These are phyloP conservation scores for Listrodromus nycthemerus DNA, from an alignment of 2,888 invertebrate species.

Conservation along the genomic window DNA sequence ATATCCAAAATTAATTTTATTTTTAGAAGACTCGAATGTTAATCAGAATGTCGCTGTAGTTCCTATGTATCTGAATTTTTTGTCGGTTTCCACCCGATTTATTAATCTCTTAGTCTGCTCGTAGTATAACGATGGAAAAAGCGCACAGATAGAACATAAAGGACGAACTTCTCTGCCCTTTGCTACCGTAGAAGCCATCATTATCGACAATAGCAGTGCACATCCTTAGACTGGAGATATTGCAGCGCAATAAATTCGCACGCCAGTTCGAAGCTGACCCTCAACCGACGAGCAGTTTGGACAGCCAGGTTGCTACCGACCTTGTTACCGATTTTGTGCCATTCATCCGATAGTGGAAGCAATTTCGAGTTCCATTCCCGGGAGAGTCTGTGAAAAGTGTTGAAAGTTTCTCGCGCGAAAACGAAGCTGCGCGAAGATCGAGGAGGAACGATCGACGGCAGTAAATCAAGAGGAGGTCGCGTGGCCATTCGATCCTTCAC, in stretches of 20 bases:
- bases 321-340: constrained; percentile 8
- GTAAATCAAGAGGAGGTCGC: constrained; percentile 63
- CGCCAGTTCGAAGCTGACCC: neutral
- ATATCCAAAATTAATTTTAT: neutral
- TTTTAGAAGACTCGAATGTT: neutral
- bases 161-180: neutral
- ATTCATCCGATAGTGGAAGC: neutral
- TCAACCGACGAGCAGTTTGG: constrained; percentile 26
- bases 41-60: too few species aligned
- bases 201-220: neutral
- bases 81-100: too few species aligned
- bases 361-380: neutral
- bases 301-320: constrained; percentile 31
- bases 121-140: neutral
- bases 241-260: constrained; percentile 39
- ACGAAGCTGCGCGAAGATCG: neutral
- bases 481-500: constrained; percentile 52
- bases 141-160: neutral
- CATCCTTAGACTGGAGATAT: neutral
- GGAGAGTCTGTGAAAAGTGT: neutral
- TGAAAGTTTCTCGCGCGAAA: neutral
- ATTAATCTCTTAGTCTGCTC: too few species aligned
- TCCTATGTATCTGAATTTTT: too few species aligned
- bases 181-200: constrained; percentile 19
- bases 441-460: constrained; percentile 40